Evolutionary conservation across 2,113 vertebrate species (phyloP).

Genomic region (Notothenia coriiceps): DNA sequence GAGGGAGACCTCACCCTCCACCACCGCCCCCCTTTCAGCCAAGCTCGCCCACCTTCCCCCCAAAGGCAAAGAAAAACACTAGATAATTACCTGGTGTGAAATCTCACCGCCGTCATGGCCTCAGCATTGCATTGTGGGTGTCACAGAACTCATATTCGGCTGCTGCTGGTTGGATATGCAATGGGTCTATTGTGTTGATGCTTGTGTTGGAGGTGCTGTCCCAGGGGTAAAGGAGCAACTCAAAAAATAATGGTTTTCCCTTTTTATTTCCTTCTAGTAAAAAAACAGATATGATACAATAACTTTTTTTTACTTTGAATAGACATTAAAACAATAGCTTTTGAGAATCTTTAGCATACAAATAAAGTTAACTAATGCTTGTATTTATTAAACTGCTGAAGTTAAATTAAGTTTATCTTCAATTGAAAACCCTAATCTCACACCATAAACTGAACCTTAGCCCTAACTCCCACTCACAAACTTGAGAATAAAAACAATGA

Average conservation of each 20-base stretch:
- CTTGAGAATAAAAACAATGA: not conserved
- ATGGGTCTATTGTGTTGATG: constrained; percentile 43
- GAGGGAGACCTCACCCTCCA: constrained; percentile 44
- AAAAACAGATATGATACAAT: constrained; percentile 23
- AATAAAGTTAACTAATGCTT: not conserved
- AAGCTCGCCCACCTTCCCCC: constrained; percentile 46
- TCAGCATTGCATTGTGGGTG: constrained; percentile 50
- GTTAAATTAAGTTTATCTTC: not conserved
- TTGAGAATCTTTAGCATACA: not conserved
- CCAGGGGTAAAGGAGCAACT: constrained; percentile 40
- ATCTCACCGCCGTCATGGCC: constrained; percentile 60
- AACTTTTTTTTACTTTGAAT: constrained; percentile 28
- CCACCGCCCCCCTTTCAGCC: constrained; percentile 10
- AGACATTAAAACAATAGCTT: constrained; percentile 9
- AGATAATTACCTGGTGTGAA: constrained; percentile 82
- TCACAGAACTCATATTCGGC: constrained; percentile 66
- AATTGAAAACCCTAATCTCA: not conserved
- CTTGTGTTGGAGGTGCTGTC: constrained; percentile 53
- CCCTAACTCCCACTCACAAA: not conserved
- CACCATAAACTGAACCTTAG: no score
- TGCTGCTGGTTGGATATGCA: constrained; percentile 62
- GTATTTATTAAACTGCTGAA: not conserved
- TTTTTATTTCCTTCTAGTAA: constrained; percentile 8
- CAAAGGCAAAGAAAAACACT: constrained; percentile 67
- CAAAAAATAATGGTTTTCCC: constrained; percentile 52